These are phyloP conservation scores for Cryptotis parvus DNA, from an alignment of 2,113 vertebrate genomes.

Conservation along the genomic window DNA sequence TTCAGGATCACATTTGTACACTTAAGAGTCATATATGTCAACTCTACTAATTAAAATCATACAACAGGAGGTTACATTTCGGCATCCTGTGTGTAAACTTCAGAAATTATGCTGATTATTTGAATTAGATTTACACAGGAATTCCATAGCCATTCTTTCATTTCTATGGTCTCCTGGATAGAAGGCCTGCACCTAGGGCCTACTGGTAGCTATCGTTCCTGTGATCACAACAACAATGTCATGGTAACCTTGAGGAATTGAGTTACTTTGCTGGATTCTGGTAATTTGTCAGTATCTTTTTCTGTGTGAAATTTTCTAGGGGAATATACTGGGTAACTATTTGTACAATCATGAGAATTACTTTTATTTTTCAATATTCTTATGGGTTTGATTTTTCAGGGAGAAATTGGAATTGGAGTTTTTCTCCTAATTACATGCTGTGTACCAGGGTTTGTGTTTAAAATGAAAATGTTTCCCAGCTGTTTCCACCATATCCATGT, in stretches of 20 bases:
- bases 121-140: constrained; percentile 96
- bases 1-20: constrained; percentile 95
- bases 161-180: constrained; percentile 96
- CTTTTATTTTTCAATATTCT: background rate
- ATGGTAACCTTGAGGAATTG: constrained; percentile 94
- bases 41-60: constrained; percentile 95
- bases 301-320: background rate
- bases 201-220: constrained; percentile 95
- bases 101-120: constrained; percentile 92
- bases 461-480: background rate
- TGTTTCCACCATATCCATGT: background rate
- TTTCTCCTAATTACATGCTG: background rate
- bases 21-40: constrained; percentile 93
- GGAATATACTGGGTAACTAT: background rate
- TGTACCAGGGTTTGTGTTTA: background rate
- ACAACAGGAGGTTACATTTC: constrained; percentile 96
- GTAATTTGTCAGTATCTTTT: constrained; percentile 88
- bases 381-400: background rate
- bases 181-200: constrained; percentile 94
- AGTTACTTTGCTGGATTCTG: constrained; percentile 92
- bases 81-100: constrained; percentile 96
- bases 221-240: constrained; percentile 95
- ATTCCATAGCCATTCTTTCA: constrained; percentile 94
- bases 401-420: background rate
- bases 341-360: background rate